A percentile compares a stretch with the other conserved stretches of the same genome.
phyloP scores from a whole-genome alignment of 2,113 vertebrate species.

The Malurus alboscapulatus region DNA sequence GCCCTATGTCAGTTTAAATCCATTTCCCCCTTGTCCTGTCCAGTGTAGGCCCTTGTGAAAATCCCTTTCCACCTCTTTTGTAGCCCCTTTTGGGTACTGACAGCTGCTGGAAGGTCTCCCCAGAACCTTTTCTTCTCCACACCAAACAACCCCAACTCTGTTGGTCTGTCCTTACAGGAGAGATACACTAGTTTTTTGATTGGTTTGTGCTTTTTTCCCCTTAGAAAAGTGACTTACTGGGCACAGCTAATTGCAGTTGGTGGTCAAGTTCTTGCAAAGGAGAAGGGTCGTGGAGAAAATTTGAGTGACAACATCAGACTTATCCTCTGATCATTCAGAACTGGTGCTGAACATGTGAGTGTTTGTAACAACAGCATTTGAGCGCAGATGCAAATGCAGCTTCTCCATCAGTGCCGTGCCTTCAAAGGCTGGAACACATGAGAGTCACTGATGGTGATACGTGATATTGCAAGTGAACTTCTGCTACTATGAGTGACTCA shows the following conservation, averaged over 20 bases:
- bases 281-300: not conserved
- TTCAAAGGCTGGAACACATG: not conserved
- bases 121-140: not conserved
- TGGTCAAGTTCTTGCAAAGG: not conserved
- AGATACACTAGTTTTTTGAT: fast-evolving
- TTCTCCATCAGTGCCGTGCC: not conserved
- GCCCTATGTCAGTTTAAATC: not conserved
- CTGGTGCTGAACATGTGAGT: not conserved
- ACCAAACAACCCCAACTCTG: not conserved
- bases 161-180: not conserved
- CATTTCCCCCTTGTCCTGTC: not conserved
- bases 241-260: not conserved
- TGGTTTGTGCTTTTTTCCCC: not conserved
- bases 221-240: not conserved
- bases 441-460: not conserved
- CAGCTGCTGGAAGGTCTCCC: not conserved
- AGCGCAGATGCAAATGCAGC: not conserved
- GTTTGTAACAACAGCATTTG: not conserved
- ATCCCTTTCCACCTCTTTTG: not conserved
- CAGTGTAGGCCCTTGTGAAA: not conserved
- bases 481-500: not conserved
- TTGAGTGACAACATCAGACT: not conserved
- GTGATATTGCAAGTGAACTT: not conserved
- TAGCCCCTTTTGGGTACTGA: not conserved
- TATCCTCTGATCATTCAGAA: not conserved